Evolutionary conservation across 2,113 vertebrate genomes (phyloP).

Genomic region (Syrrhaptes paradoxus): DNA sequence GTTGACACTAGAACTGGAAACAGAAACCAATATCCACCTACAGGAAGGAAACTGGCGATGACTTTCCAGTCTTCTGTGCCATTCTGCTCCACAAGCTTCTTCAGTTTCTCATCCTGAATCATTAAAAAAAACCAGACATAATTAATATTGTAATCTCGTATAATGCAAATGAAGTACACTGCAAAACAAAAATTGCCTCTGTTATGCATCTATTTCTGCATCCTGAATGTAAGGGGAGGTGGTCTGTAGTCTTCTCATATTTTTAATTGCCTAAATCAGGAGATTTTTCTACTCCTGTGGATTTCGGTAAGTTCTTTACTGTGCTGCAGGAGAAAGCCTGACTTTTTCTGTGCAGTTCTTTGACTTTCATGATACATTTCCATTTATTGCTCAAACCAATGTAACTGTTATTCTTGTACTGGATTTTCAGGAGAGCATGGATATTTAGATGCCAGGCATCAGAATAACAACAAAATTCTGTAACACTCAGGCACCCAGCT

Average conservation of each 20-base stretch:
- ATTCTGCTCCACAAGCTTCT: constrained; percentile 95
- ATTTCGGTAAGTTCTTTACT: background rate
- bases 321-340: background rate
- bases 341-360: background rate
- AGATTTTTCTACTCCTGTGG: background rate
- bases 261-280: background rate
- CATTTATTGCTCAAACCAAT: background rate
- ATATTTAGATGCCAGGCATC: background rate
- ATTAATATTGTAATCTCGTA: background rate
- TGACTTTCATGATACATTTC: background rate
- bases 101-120: constrained; percentile 94
- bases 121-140: constrained; percentile 8
- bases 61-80: constrained; percentile 98
- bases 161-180: background rate
- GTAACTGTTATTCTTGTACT: background rate
- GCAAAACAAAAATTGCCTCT: background rate
- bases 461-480: background rate
- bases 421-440: background rate
- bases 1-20: constrained; percentile 32
- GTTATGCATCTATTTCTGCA: background rate
- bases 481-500: background rate
- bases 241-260: background rate
- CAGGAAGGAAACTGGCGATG: constrained; percentile 93
- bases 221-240: background rate
- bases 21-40: constrained; percentile 78